phyloP scores from a whole-genome alignment of 2,797 vertebrate species.

The Phylloscopus collybita region DNA sequence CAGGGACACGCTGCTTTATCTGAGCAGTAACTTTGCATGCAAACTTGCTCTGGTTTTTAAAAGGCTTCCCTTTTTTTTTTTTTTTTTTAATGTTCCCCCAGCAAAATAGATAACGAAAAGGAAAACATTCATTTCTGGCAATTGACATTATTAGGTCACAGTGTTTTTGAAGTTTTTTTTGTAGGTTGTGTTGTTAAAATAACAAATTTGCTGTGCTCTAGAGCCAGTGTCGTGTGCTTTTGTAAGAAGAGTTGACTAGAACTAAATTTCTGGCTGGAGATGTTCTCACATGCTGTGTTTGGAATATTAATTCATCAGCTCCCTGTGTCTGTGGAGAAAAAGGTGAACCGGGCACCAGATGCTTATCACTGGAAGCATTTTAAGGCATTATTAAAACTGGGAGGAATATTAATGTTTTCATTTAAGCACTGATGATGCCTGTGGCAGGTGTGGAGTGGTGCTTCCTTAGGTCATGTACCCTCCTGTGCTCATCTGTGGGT shows the following conservation, averaged over 20 bases:
- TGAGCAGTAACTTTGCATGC: background rate
- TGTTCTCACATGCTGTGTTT: background rate
- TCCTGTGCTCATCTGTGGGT: background rate
- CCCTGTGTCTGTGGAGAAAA: background rate
- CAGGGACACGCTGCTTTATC: background rate
- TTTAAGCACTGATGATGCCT: background rate
- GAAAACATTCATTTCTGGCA: constrained; percentile 41
- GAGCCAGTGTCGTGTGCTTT: background rate
- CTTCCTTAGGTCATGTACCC: background rate
- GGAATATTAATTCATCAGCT: background rate
- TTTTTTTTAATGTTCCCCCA: background rate
- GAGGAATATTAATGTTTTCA: background rate
- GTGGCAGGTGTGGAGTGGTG: background rate
- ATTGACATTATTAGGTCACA: constrained; percentile 54
- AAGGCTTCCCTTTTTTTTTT: background rate
- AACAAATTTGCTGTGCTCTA: background rate
- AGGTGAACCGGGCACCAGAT: background rate
- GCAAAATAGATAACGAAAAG: background rate
- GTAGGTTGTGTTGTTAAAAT: constrained; percentile 20
- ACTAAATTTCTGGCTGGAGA: background rate
- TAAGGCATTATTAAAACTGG: background rate
- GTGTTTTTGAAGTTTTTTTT: background rate
- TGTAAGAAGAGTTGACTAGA: background rate
- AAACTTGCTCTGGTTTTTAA: background rate
- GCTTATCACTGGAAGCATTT: background rate